Percentiles rank a stretch among this genome's conserved stretches.
These are phyloP conservation scores for Junco hyemalis DNA, from an alignment of 2,113 vertebrate genomes.

Conservation along the genomic window DNA sequence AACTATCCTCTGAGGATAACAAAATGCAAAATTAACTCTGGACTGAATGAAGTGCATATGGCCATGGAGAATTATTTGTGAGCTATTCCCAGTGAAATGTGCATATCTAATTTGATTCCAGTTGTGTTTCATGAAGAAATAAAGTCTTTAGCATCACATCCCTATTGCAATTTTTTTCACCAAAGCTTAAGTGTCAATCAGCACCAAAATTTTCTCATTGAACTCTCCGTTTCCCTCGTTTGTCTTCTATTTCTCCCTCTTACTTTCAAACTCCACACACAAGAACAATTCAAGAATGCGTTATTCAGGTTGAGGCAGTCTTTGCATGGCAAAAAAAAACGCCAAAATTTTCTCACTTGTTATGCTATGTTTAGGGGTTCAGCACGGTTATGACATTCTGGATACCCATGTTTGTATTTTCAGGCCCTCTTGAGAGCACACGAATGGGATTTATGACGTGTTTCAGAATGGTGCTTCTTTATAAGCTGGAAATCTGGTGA, in stretches of 20 bases:
- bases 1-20: constrained; percentile 54
- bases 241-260: not conserved
- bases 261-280: not conserved
- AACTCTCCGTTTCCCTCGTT: not conserved
- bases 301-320: not conserved
- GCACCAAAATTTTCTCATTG: not conserved
- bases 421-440: not conserved
- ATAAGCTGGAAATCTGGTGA: not conserved
- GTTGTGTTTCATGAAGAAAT: not conserved
- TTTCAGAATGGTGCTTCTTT: not conserved
- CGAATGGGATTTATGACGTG: not conserved
- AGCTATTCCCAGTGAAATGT: constrained; percentile 34
- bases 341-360: not conserved
- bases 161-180: not conserved
- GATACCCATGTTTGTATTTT: not conserved
- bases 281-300: not conserved
- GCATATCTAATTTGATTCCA: not conserved
- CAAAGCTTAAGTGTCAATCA: not conserved
- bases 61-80: constrained; percentile 51
- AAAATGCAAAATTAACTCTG: constrained; percentile 60
- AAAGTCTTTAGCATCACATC: not conserved
- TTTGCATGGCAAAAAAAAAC: not conserved
- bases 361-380: not conserved
- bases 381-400: not conserved
- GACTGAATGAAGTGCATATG: constrained; percentile 49